Conservation (phyloP, 1,140 invertebrate genomes). For the Drosophila nigrodunni region DNA sequence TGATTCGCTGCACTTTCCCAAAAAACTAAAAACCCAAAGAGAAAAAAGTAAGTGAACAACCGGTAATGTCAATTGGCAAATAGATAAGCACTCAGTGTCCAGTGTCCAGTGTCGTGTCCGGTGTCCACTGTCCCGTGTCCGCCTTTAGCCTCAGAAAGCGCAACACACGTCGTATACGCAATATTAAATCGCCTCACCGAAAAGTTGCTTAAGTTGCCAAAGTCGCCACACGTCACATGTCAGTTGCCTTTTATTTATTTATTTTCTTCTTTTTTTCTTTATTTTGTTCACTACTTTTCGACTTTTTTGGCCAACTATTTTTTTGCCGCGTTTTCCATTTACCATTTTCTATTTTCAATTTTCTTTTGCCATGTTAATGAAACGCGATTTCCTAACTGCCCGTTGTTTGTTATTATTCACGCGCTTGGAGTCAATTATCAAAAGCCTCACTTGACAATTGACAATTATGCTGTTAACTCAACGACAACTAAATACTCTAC, state of each 20-base stretch:
- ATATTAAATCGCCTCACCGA: conserved; percentile 44
- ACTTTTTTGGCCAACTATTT: conserved; percentile 18
- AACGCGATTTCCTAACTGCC: conserved; percentile 74
- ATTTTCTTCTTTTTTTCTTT: not conserved
- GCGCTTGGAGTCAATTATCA: conserved; percentile 78
- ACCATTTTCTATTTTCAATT: conserved; percentile 56
- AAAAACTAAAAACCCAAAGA: conserved; percentile 45
- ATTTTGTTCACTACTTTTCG: conserved; percentile 9
- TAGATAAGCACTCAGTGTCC: conserved; percentile 42
- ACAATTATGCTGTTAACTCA: not conserved
- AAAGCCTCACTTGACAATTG: conserved; percentile 39
- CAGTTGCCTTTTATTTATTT: conserved; percentile 28
- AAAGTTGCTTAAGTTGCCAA: conserved; percentile 30
- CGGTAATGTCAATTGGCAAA: conserved; percentile 59
- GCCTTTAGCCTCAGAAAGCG: conserved; percentile 11
- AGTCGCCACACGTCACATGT: conserved; percentile 53
- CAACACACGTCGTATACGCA: conserved; percentile 63
- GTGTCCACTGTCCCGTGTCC: not conserved
- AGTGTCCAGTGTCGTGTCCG: not conserved
- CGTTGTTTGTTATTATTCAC: conserved; percentile 79
- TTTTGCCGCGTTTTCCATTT: conserved; percentile 57
- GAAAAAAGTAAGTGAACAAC: conserved; percentile 24
- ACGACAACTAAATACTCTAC: conserved; percentile 3
- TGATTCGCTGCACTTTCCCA: conserved; percentile 68
- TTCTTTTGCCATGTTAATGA: conserved; percentile 75